phyloP scores from a whole-genome alignment of 2,888 invertebrate genomes.

The Elysia crispata region DNA sequence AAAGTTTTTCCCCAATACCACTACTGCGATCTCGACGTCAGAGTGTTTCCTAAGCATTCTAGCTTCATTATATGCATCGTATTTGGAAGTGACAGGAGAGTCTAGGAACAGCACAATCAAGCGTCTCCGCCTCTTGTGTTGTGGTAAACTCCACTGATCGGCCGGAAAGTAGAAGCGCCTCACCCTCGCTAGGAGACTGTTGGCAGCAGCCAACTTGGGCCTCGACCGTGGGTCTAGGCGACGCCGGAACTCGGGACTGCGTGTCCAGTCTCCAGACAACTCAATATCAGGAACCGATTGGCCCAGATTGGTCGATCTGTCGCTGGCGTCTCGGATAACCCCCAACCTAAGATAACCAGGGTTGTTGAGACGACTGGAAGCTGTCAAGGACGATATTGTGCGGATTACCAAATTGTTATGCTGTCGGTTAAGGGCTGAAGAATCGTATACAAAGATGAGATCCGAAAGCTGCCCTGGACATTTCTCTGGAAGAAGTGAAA shows the following conservation, averaged over 20 bases:
- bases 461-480: slow-evolving; percentile 41
- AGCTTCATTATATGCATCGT: slow-evolving; percentile 42
- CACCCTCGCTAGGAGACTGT: slow-evolving; percentile 21
- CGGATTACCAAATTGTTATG: slow-evolving; percentile 46
- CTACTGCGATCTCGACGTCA: slow-evolving; percentile 47
- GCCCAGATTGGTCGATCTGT: too few relatives aligned
- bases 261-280: slow-evolving; percentile 36
- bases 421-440: slow-evolving; percentile 24
- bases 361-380: slow-evolving; percentile 19
- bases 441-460: slow-evolving; percentile 52
- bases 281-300: slow-evolving; percentile 29
- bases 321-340: slow-evolving; percentile 42
- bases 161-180: slow-evolving; percentile 27
- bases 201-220: background rate
- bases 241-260: slow-evolving; percentile 20
- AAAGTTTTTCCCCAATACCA: slow-evolving; percentile 38
- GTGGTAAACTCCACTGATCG: too few relatives aligned
- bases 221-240: slow-evolving; percentile 21
- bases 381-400: slow-evolving; percentile 42
- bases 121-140: too few relatives aligned
- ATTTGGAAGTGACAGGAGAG: slow-evolving; percentile 36
- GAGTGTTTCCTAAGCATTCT: slow-evolving; percentile 41
- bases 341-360: slow-evolving; percentile 31
- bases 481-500: slow-evolving; percentile 3
- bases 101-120: slow-evolving; percentile 51